Evolutionary conservation across 2,888 invertebrate species (phyloP).

Genomic region (Eristalis pertinax): DNA sequence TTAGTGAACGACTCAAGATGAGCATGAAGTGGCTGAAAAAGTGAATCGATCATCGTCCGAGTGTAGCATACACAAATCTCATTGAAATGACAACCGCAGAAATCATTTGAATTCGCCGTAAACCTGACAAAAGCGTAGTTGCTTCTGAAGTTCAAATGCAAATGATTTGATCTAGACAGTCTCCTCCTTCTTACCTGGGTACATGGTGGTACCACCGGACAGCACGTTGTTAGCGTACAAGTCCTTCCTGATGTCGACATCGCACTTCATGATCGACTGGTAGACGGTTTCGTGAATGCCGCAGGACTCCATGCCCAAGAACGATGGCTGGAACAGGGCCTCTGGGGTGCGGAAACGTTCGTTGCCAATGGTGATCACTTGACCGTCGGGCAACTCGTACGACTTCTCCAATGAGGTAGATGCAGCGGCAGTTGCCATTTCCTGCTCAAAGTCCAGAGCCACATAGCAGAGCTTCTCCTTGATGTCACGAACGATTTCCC

Average conservation of each 20-base stretch:
- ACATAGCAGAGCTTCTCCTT: conserved; percentile 97
- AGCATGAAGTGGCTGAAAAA: accelerated
- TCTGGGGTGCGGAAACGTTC: conserved; percentile 97
- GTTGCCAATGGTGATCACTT: conserved; percentile 95
- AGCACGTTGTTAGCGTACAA: conserved; percentile 95
- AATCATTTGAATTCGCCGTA: no score
- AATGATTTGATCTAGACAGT: background rate
- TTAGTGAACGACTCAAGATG: background rate
- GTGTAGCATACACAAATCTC: background rate
- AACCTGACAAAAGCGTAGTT: no score
- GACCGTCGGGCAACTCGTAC: conserved; percentile 96
- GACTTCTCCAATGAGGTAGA: conserved; percentile 97
- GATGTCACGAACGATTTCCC: conserved; percentile 97
- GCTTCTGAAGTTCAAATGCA: no score
- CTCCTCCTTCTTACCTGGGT: conserved; percentile 84
- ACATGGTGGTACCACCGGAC: conserved; percentile 94
- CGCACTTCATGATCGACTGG: conserved; percentile 99
- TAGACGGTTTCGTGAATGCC: conserved; percentile 97
- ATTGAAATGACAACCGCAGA: no score
- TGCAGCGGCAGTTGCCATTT: conserved; percentile 96
- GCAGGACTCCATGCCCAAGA: conserved; percentile 92
- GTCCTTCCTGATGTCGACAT: conserved; percentile 96
- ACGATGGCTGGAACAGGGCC: conserved; percentile 96
- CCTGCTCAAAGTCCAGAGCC: conserved; percentile 95
- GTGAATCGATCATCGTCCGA: background rate